Conservation (phyloP, 2,113 vertebrate genomes). For the Microcebus tavaratra region DNA sequence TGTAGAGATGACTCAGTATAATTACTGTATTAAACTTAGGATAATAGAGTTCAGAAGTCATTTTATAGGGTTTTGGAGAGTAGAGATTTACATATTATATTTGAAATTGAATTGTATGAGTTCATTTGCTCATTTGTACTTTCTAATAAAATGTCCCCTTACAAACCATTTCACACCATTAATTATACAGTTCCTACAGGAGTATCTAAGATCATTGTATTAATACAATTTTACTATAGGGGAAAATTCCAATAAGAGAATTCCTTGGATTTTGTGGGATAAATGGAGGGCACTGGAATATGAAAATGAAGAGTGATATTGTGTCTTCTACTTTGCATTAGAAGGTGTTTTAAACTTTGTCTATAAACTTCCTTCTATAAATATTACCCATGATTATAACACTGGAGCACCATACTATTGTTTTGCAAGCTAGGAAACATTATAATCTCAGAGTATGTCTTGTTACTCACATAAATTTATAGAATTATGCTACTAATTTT, state of each 20-base stretch:
- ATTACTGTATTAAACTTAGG: constrained; percentile 22
- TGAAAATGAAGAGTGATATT: neutral
- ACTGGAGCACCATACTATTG: neutral
- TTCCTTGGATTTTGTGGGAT: neutral
- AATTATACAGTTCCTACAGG: constrained; percentile 26
- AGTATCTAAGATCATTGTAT: neutral
- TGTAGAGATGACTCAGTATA: neutral
- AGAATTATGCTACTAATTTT: neutral
- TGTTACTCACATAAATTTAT: neutral
- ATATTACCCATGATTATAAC: neutral
- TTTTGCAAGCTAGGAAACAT: neutral
- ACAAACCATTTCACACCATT: constrained; percentile 42
- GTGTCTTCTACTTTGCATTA: neutral
- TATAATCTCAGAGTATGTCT: neutral
- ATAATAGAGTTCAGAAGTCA: constrained; percentile 48
- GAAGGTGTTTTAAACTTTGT: neutral
- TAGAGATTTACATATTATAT: constrained; percentile 51
- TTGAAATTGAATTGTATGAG: constrained; percentile 51
- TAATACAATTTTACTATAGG: neutral
- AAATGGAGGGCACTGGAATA: neutral
- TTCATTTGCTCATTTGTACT: constrained; percentile 44
- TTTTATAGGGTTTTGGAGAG: constrained; percentile 22
- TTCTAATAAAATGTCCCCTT: constrained; percentile 39
- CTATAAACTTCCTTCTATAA: neutral
- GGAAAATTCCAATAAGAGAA: neutral